Evolutionary conservation across 1,140 invertebrate genomes (phyloP).

Genomic region (Musca domestica): DNA sequence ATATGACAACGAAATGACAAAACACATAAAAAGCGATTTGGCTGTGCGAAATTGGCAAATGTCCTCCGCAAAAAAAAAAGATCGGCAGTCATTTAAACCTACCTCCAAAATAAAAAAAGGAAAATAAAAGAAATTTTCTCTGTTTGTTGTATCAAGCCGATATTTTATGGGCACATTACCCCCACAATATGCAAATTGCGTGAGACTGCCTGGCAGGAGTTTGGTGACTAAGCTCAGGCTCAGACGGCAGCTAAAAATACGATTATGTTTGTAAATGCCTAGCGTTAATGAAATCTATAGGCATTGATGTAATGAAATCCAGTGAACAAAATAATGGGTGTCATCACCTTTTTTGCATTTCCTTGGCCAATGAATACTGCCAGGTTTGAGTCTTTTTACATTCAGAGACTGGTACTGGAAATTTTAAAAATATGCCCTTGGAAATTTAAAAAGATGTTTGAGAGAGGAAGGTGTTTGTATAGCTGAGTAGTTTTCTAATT

Average conservation of each 20-base stretch:
- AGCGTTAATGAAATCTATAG: not conserved
- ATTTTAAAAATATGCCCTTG: too few relatives aligned
- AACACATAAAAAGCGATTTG: not conserved
- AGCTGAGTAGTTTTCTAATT: too few relatives aligned
- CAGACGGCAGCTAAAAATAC: slow-evolving; percentile 3
- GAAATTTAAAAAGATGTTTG: too few relatives aligned
- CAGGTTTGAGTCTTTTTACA: too few relatives aligned
- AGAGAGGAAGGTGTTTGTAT: too few relatives aligned
- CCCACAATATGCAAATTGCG: slow-evolving; percentile 8
- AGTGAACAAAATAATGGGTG: slow-evolving; percentile 11
- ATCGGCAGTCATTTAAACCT: not conserved
- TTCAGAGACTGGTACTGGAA: too few relatives aligned
- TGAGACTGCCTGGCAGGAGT: not conserved
- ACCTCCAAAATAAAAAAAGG: not conserved
- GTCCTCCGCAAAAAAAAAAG: not conserved
- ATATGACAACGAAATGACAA: slow-evolving; percentile 19
- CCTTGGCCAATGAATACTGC: slow-evolving; percentile 20
- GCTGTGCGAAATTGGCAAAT: not conserved
- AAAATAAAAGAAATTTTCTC: slow-evolving; percentile 8
- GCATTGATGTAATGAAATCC: not conserved
- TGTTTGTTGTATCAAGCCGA: too few relatives aligned
- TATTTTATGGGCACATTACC: slow-evolving; percentile 19
- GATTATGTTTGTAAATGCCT: slow-evolving; percentile 12
- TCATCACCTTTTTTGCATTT: slow-evolving; percentile 20
- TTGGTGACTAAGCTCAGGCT: not conserved